Evolutionary conservation across 2,888 invertebrate genomes (phyloP).

Genomic region (Neuroscelio doddi): DNA sequence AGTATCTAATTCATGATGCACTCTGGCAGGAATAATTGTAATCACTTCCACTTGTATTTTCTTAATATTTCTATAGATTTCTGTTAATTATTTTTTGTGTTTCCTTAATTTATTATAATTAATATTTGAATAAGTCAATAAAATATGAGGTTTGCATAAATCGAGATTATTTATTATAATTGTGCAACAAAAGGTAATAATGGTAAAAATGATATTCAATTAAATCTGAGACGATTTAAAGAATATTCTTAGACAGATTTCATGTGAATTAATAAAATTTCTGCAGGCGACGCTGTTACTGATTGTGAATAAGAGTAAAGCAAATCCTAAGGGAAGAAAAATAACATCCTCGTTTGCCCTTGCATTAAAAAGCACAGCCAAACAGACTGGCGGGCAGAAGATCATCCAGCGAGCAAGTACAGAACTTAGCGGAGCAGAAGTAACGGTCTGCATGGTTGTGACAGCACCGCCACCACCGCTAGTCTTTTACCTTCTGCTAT

Average conservation of each 20-base stretch:
- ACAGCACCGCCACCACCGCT: slow-evolving; percentile 51
- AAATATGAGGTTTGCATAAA: no score
- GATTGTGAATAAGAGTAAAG: slow-evolving; percentile 37
- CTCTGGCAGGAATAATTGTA: no score
- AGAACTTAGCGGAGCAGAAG: slow-evolving; percentile 63
- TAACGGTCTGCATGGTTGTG: slow-evolving; percentile 64
- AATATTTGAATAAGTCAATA: no score
- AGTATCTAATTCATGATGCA: no score
- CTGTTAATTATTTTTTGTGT: neutral
- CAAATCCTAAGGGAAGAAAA: slow-evolving; percentile 49
- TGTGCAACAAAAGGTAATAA: no score
- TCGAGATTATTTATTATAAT: no score
- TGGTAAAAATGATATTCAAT: no score
- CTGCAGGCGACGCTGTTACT: slow-evolving; percentile 35
- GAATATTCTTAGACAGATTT: no score
- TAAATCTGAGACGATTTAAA: no score
- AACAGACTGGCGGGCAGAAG: slow-evolving; percentile 59
- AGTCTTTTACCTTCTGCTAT: slow-evolving; percentile 39
- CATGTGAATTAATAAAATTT: slow-evolving; percentile 26
- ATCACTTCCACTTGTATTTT: neutral
- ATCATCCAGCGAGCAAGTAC: slow-evolving; percentile 55
- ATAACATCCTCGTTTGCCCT: slow-evolving; percentile 54
- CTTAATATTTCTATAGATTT: neutral
- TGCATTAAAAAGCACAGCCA: slow-evolving; percentile 60
- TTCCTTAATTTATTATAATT: no score